Evolutionary conservation across 2,113 vertebrate genomes (phyloP).

Genomic region (Eudyptes chrysolophus): DNA sequence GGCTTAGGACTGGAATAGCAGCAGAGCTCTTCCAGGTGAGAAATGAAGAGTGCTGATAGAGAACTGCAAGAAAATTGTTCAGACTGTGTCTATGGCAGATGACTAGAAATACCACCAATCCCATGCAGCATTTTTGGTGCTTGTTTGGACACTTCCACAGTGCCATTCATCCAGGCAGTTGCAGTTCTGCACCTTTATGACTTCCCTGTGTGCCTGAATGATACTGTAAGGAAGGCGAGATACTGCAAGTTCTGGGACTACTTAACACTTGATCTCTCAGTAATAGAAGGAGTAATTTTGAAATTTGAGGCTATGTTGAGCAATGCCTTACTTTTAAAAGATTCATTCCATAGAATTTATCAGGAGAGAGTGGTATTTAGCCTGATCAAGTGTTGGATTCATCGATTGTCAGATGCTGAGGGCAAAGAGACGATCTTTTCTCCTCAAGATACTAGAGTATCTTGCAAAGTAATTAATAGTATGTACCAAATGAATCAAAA

Average conservation of each 20-base stretch:
- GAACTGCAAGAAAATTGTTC: background rate
- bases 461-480: background rate
- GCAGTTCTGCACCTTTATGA: background rate
- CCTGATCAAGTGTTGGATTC: background rate
- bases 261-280: background rate
- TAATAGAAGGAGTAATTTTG: background rate
- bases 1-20: background rate
- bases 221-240: background rate
- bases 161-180: background rate
- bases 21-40: slow-evolving; percentile 12
- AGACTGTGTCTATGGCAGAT: background rate
- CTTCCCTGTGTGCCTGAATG: background rate
- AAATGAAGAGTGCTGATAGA: background rate
- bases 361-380: background rate
- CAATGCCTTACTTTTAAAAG: background rate
- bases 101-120: background rate
- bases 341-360: background rate
- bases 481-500: background rate
- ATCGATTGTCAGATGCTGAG: background rate
- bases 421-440: background rate
- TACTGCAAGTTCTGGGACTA: background rate
- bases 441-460: background rate
- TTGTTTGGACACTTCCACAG: background rate
- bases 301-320: background rate
- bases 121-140: background rate